These are phyloP conservation scores for Calameuta idolon DNA, from an alignment of 2,888 invertebrate genomes.

Conservation along the genomic window DNA sequence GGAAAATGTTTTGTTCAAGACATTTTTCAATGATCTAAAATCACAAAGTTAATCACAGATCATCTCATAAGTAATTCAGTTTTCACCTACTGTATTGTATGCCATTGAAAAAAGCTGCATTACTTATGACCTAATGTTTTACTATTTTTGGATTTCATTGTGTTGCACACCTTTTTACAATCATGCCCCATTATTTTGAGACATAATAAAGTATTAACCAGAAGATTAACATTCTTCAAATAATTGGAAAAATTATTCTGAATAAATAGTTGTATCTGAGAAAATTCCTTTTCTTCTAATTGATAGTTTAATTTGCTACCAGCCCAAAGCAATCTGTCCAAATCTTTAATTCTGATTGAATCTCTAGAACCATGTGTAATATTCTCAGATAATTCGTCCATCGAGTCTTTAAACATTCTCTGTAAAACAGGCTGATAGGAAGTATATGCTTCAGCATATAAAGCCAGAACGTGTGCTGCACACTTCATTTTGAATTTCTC, in stretches of 20 bases:
- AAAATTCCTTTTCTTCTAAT: conserved; percentile 36
- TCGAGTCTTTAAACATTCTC: conserved; percentile 50
- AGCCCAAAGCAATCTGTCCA: conserved; percentile 67
- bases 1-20: conserved; percentile 20
- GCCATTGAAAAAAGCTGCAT: neutral
- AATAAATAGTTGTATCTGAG: conserved; percentile 26
- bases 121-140: conserved; percentile 6
- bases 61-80: too few species aligned
- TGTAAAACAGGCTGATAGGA: conserved; percentile 57
- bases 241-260: conserved; percentile 39
- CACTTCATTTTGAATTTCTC: conserved; percentile 59
- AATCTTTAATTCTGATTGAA: conserved; percentile 63
- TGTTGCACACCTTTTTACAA: conserved; percentile 48
- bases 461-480: conserved; percentile 63
- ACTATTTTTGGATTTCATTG: neutral
- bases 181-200: conserved; percentile 65
- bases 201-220: conserved; percentile 61
- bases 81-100: too few species aligned
- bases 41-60: neutral
- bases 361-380: conserved; percentile 33
- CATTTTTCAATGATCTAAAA: conserved; percentile 24
- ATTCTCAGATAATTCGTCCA: conserved; percentile 47
- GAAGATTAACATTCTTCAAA: conserved; percentile 44
- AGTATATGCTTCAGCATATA: conserved; percentile 64
- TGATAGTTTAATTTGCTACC: conserved; percentile 59